These are phyloP conservation scores for Ephydatia muelleri DNA, from an alignment of 37 sponge, comb jelly and placozoan genomes.

Conservation along the genomic window DNA sequence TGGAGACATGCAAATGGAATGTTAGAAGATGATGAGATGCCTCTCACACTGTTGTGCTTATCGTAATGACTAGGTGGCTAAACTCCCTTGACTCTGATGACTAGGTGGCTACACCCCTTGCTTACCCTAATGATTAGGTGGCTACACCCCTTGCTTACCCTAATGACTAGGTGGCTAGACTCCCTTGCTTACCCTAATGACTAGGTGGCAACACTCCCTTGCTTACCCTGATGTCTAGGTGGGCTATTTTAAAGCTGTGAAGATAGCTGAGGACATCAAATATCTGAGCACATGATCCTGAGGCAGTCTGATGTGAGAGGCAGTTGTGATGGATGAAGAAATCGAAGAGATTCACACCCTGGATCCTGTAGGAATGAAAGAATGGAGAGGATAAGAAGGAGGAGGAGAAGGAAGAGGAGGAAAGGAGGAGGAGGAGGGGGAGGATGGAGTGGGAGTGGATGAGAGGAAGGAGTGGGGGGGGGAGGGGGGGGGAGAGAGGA, in stretches of 20 bases:
- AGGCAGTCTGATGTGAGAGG: slow-evolving; percentile 12
- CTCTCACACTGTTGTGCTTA: no score
- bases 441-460: no score
- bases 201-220: no score
- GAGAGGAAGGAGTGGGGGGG: no score
- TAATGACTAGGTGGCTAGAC: slow-evolving; percentile 65
- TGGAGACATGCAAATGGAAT: neutral
- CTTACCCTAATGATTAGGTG: neutral
- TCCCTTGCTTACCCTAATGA: neutral
- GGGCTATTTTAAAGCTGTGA: slow-evolving; percentile 50
- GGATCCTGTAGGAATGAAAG: slow-evolving; percentile 25
- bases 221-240: slow-evolving; percentile 58
- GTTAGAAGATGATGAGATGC: no score
- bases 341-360: slow-evolving; percentile 39
- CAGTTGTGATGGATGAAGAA: slow-evolving; percentile 38
- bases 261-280: slow-evolving; percentile 48
- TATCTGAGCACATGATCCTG: slow-evolving; percentile 12
- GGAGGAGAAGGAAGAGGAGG: neutral
- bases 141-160: slow-evolving; percentile 11
- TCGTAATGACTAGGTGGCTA: neutral
- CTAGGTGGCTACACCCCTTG: neutral
- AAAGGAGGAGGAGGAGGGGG: no score
- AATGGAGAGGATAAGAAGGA: slow-evolving; percentile 1
- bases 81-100: neutral
- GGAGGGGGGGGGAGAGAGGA: no score